phyloP scores from a whole-genome alignment of 2,113 vertebrate genomes.

The Gobio gobio region DNA sequence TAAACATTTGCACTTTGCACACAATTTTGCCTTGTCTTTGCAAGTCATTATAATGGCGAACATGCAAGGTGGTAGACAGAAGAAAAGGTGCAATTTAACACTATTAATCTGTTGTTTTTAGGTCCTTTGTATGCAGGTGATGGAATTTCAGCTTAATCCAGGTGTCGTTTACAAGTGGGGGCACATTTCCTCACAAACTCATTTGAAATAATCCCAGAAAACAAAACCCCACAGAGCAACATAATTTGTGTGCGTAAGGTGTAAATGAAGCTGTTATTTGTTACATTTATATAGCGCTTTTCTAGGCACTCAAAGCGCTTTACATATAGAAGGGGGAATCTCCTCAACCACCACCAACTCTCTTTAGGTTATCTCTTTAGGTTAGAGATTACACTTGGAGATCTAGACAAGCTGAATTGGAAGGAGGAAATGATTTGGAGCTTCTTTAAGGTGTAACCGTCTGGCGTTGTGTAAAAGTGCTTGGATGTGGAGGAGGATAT shows the following conservation, averaged over 20 bases:
- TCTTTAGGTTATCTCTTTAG: background rate
- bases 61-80: background rate
- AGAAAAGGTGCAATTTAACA: slow-evolving; percentile 3
- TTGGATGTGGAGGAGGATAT: slow-evolving; percentile 2
- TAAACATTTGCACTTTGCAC: slow-evolving; percentile 18
- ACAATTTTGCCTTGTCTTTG: background rate
- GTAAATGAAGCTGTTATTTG: background rate
- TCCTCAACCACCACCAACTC: too few species aligned
- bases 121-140: background rate
- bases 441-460: background rate
- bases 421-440: too few species aligned
- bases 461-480: background rate
- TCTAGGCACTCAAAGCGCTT: too few species aligned
- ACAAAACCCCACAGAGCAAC: background rate
- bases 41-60: background rate
- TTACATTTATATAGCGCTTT: too few species aligned
- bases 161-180: background rate
- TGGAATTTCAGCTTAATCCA: slow-evolving; percentile 5
- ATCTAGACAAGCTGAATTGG: too few species aligned
- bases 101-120: slow-evolving; percentile 5
- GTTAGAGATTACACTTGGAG: background rate
- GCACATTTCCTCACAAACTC: background rate
- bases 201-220: background rate
- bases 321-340: too few species aligned
- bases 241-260: background rate